A percentile compares a stretch with the other conserved stretches of the same genome.
Evolutionary conservation across 2,113 vertebrate species (phyloP).

Genomic region (Otus sunia): DNA sequence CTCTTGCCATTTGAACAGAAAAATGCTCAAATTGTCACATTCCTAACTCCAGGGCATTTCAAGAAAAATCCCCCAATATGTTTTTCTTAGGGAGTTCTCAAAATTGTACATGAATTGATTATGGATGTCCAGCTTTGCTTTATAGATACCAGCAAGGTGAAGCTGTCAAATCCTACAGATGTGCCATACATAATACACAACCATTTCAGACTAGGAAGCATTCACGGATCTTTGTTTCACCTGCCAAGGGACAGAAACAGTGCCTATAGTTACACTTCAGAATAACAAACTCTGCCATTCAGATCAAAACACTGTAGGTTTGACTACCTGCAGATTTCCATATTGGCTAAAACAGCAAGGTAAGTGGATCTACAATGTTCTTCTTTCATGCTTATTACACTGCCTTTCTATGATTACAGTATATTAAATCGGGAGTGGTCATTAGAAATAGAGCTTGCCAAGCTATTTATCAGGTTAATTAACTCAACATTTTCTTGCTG

Average conservation of each 20-base stretch:
- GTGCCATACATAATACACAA: background rate
- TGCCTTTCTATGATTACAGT: background rate
- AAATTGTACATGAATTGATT: background rate
- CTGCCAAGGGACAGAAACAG: background rate
- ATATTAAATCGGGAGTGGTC: background rate
- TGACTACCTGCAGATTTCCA: background rate
- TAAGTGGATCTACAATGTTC: background rate
- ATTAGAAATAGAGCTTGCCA: background rate
- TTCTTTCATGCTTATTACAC: background rate
- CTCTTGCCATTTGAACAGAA: background rate
- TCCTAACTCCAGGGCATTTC: background rate
- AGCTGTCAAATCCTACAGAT: background rate
- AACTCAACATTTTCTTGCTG: background rate
- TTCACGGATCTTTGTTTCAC: background rate
- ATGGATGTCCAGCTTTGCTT: background rate
- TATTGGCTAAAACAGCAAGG: background rate
- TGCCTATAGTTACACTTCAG: background rate
- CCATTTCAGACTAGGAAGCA: background rate
- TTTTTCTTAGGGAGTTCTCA: background rate
- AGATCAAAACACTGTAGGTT: background rate
- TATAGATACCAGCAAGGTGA: background rate
- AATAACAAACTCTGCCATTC: background rate
- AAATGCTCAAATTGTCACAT: background rate
- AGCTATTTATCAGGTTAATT: constrained; percentile 29
- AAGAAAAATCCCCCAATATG: background rate